Base-by-base conservation (phyloP, 1,140 invertebrate genomes). In the Ladona fulva region DNA sequence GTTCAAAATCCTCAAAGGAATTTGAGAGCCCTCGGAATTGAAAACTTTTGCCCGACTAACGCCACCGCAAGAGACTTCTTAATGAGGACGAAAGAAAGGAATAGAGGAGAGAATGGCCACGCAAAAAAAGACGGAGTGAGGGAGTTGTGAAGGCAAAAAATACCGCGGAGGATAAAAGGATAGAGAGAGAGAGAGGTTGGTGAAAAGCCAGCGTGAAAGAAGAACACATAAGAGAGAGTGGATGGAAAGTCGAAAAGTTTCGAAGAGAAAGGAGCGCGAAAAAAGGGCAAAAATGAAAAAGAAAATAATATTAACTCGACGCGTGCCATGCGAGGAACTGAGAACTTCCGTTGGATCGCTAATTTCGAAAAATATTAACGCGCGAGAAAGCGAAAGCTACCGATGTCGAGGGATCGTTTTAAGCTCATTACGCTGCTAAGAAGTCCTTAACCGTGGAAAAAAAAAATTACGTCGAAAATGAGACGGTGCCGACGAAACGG, bases 21-120 rank as follows among this genome's bases (percentile, higher is more conserved):
- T 66, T 66, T 22, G 52, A 66, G 52, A 12, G 52, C n/a, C 52
- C 52, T 6, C 52, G 52, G 52, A 66, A 66, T 66, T 66, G 52
- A 66, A 66, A 66, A 66, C 52, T 66, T 66, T 66, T 66, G n/a
- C n/a, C 52, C 16, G 52, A 66, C 52, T 66, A 66, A 66, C 52
- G 52, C 52, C 52, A 66, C 52, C 52, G n/a, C 52, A 66, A 22
- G 52, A 66, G 52, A 66, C 52, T 66, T 66, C 52, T 66, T 66
- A 66, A 66, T 66, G 52, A 66, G 52, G 52, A 1, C 29, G 29
- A 37, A 37, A 37, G 29, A 37, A 37, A 37, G 29, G 8, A 37
- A 37, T 37, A 8, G 29, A 37, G 29, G 29, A 37, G 1, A 37
- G 29, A 37, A 37, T 37, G 29, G 29, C n/a, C n/a, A n/a, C 1